Evolutionary conservation across 2,797 vertebrate species (phyloP), one percentile per base, ranked within the genome.

Genomic region (Gymnothorax javanicus): DNA sequence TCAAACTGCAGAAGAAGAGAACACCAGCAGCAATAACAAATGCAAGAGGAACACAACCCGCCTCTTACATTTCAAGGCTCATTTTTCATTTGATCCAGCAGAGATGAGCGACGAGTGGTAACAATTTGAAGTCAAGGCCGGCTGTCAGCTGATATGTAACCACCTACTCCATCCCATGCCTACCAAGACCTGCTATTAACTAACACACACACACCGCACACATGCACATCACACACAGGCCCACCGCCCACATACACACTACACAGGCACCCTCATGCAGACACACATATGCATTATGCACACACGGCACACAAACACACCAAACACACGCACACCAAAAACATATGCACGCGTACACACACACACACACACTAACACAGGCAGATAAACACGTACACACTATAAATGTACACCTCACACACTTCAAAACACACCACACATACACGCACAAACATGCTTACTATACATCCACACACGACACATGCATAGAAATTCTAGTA

Each of bases 51-150:
- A 43, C 33, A 43, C 33, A 43, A 43, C 33, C 33, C 15, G 15
- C 15, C 15, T 59, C 54, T 69, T 91, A 93, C 88, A 86, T 92
- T 90, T 92, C 90, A 84, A 87, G 91, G 89, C 88, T 91, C 87
- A 91, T n/a, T n/a, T 90, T 23, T 86, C 20, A 86, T 91, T 83
- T 90, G 89, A 91, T 91, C 87, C 89, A 89, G 86, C 86, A 88
- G 90, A 87, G 88, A 88, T 89, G 86, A 82, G 88, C 84, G 86
- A 89, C 87, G 92, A 93, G 91, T 91, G 91, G 89, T 92, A 93
- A 91, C 90, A 94, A 94, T 92, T 89, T 90, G 87, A 89, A 92
- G 90, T 94, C 92, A 94, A 85, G 88, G 90, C 91, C 87, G 92
- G 84, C 75, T 89, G 91, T 90, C 90, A 91, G 85, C 84, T 89